phyloP scores from a whole-genome alignment of 2,113 vertebrate genomes.

The Nesogale talazaci region DNA sequence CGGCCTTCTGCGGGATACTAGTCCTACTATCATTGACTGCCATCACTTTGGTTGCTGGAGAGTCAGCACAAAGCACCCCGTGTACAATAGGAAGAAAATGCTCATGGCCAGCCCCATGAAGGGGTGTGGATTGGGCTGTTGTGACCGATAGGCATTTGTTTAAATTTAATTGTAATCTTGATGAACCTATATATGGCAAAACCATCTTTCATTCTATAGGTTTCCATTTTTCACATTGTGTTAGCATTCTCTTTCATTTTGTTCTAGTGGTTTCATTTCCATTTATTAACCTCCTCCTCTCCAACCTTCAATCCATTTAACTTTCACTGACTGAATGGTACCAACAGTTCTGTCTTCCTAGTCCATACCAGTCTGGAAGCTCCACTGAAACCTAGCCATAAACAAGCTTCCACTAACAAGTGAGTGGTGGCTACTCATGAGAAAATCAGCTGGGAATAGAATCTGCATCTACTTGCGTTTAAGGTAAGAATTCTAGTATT shows the following conservation, averaged over 20 bases:
- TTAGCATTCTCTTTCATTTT: neutral
- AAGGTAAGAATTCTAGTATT: neutral
- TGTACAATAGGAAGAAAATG: neutral
- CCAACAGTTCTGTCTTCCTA: neutral
- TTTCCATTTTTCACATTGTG: neutral
- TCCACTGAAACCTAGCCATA: neutral
- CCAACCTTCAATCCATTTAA: neutral
- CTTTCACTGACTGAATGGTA: neutral
- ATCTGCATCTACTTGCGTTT: neutral
- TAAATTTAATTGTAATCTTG: neutral
- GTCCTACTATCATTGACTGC: neutral
- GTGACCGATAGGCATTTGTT: neutral
- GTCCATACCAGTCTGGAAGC: neutral
- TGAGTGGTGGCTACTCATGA: neutral
- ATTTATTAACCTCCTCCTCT: neutral
- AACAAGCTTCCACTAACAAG: neutral
- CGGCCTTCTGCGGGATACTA: neutral
- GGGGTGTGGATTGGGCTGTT: neutral
- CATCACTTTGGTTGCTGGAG: neutral
- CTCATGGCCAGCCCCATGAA: neutral
- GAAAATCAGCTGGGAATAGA: neutral
- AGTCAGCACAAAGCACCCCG: neutral
- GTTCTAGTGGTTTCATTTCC: neutral
- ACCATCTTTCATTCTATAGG: neutral
- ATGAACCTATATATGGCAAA: neutral